Evolutionary conservation across 1,140 invertebrate species (phyloP), one percentile per base, ranked within the genome.

Genomic region (Neomicropteryx cornuta): DNA sequence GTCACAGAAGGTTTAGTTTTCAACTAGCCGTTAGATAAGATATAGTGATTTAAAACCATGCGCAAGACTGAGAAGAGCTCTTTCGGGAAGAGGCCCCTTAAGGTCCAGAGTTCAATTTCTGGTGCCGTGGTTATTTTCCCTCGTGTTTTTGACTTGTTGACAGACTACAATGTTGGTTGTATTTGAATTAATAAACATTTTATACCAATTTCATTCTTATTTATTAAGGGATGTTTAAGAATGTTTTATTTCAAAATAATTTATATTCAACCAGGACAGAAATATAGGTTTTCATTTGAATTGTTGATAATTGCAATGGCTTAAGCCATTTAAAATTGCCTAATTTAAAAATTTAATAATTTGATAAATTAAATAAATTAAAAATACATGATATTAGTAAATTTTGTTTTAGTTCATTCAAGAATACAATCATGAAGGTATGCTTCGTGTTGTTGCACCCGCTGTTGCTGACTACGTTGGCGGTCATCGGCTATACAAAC

Each of bases 381-480:
- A 28, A 21, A 32, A n/a, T 14, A 18, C n/a, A 22, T 45, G 8
- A n/a, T 10, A 14, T 13, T 28, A 20, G 18, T 18, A 5, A 40
- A 45, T 22, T 18, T 13, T 14, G 22, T 20, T 28, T 27, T 14
- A 22, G 47, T 20, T 47, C 56, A 50, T 39, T 58, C 31, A 65
- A 56, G 27, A 54, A 60, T 4, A 29, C 49, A 5, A 6, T 66
- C 2, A 66, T 68, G 43, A 60, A 58, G 22, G 3, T 74, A 0
- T 20, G 75, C 0, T 80, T 82, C 60, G 39, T 86, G 1, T 14
- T 81, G 0, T 53, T 85, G 0, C 83, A 90, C 54, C 88, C 87
- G 0, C 62, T 88, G 29, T 48, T 76, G 2, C 49, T 80, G 1
- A 48, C 78, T 13, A 73, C 72, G 18, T 33, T 76, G 2, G 60